A percentile compares a stretch with the other conserved stretches of the same genome.
phyloP scores from a whole-genome alignment of 2,113 vertebrate species.

The Candoia aspera region DNA sequence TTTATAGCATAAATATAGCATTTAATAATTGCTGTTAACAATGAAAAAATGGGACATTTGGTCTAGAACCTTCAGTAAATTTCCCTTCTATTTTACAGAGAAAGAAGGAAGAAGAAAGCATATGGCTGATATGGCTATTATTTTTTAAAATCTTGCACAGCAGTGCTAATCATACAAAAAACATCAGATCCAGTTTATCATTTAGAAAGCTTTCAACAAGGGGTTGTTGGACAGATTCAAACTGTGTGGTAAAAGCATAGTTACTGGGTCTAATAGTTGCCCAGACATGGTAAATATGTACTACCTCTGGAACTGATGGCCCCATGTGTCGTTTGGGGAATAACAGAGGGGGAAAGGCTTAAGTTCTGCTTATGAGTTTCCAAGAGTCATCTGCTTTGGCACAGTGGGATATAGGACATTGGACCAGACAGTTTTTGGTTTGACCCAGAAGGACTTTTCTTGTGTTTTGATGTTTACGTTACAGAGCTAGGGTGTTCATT shows the following conservation, averaged over 20 bases:
- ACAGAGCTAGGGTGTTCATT: constrained; percentile 1
- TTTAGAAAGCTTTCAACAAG: not conserved
- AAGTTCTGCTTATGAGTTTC: not conserved
- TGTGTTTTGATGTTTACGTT: not conserved
- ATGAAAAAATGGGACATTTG: not conserved
- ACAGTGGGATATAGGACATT: not conserved
- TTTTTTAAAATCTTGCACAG: not conserved
- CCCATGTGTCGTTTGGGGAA: not conserved
- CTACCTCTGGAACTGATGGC: not conserved
- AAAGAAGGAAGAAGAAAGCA: not conserved
- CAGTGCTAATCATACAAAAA: not conserved
- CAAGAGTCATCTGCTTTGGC: not conserved
- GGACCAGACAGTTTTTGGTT: not conserved
- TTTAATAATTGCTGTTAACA: not conserved
- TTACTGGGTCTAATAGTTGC: not conserved
- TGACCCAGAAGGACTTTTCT: not conserved
- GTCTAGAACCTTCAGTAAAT: not conserved
- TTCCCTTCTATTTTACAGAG: not conserved
- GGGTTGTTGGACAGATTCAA: not conserved
- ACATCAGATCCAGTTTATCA: not conserved
- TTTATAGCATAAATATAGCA: too few relatives aligned
- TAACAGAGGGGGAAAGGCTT: not conserved
- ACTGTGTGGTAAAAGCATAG: not conserved
- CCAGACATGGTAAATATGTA: not conserved
- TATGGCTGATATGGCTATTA: not conserved